Percentiles rank a stretch among this genome's conserved stretches.
These are phyloP conservation scores for Zootoca vivipara DNA, from an alignment of 2,113 vertebrate genomes.

Conservation along the genomic window DNA sequence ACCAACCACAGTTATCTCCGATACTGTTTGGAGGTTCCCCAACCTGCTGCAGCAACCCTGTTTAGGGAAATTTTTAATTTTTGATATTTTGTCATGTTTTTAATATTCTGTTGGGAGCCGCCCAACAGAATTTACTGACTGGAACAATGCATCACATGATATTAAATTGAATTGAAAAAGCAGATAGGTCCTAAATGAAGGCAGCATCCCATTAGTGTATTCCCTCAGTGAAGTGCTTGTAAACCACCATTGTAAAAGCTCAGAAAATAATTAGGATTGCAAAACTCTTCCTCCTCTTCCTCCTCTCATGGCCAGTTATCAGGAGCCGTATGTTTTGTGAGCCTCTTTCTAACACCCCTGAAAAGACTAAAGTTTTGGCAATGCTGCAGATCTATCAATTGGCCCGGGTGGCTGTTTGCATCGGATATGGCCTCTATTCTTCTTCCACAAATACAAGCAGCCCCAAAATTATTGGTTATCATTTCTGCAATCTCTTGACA, in stretches of 20 bases:
- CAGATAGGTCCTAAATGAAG: not conserved
- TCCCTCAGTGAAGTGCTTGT: not conserved
- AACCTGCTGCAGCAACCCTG: not conserved
- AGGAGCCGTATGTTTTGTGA: not conserved
- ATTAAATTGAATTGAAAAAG: not conserved
- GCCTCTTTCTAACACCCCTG: not conserved
- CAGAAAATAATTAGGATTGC: not conserved
- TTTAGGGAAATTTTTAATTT: no score
- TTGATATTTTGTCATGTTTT: no score
- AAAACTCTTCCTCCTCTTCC: not conserved
- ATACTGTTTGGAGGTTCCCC: not conserved
- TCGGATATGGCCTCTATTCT: not conserved
- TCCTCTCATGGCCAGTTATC: not conserved
- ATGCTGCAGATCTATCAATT: not conserved
- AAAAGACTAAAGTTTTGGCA: not conserved
- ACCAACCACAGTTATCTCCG: no score
- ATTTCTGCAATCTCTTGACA: slow-evolving; percentile 21
- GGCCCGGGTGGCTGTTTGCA: not conserved
- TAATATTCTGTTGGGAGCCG: no score
- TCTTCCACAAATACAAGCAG: slow-evolving; percentile 30
- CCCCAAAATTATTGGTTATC: slow-evolving; percentile 32
- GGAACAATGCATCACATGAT: not conserved
- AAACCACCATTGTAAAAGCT: not conserved
- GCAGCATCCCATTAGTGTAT: not conserved
- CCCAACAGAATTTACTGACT: not conserved